Conservation (phyloP, 2,113 vertebrate genomes). For the Puntigrus tetrazona region DNA sequence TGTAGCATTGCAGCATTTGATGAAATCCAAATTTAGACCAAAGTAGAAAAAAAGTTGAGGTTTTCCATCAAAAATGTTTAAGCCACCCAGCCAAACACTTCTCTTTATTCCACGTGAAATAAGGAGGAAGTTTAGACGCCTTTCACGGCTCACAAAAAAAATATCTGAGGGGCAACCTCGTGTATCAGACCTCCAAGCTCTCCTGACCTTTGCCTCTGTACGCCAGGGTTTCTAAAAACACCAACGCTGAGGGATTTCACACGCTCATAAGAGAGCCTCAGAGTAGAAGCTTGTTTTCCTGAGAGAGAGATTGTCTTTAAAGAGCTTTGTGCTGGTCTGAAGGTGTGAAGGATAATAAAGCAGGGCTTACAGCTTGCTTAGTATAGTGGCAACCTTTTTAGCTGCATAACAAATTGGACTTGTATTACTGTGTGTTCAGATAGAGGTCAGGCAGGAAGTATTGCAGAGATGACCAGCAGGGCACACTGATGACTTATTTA, state of each 20-base stretch:
- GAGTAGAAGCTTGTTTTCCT: slow-evolving; percentile 42
- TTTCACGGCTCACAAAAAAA: slow-evolving; percentile 43
- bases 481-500: not conserved
- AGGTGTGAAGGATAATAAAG: slow-evolving; percentile 76
- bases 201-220: slow-evolving; percentile 51
- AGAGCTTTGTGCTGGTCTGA: slow-evolving; percentile 51
- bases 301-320: slow-evolving; percentile 46
- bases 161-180: slow-evolving; percentile 45
- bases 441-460: slow-evolving; percentile 50
- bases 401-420: slow-evolving; percentile 72
- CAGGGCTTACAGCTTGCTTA: slow-evolving; percentile 64
- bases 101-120: slow-evolving; percentile 39
- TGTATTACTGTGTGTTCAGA: slow-evolving; percentile 49
- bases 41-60: too few species aligned
- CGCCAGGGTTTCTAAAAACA: slow-evolving; percentile 43
- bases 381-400: slow-evolving; percentile 63
- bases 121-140: slow-evolving; percentile 50
- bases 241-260: slow-evolving; percentile 34
- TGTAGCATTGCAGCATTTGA: not conserved
- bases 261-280: slow-evolving; percentile 36
- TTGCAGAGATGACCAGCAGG: slow-evolving; percentile 4
- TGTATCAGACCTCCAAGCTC: slow-evolving; percentile 45
- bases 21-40: not conserved
- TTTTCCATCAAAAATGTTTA: slow-evolving; percentile 22
- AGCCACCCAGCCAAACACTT: slow-evolving; percentile 17